Evolutionary conservation across 2,888 invertebrate species (phyloP).

Genomic region (Lithophane leautieri): DNA sequence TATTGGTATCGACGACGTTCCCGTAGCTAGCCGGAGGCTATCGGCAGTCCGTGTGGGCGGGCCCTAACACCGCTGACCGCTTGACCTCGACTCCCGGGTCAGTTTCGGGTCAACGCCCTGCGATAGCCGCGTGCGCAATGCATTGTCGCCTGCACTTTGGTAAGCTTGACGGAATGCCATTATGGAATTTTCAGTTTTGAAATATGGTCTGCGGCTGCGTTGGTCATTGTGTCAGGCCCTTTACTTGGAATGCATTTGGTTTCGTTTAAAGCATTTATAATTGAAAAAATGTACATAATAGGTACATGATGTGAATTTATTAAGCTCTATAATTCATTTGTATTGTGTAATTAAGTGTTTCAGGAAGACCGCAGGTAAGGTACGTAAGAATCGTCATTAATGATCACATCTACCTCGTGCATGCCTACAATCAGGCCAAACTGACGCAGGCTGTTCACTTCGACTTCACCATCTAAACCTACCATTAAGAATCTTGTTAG

Average conservation of each 20-base stretch:
- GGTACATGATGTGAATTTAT: not conserved
- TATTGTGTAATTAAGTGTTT: not conserved
- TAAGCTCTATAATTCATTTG: not conserved
- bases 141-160: conserved; percentile 81
- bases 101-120: conserved; percentile 84
- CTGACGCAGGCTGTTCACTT: conserved; percentile 3
- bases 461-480: not conserved
- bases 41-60: conserved; percentile 75
- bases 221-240: conserved; percentile 12
- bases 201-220: conserved; percentile 46
- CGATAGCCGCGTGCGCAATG: conserved; percentile 69
- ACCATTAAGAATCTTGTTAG: not conserved
- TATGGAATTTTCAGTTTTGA: conserved; percentile 71
- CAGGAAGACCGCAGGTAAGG: no score
- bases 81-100: conserved; percentile 85
- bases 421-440: not conserved
- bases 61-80: conserved; percentile 84
- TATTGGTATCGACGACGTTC: conserved; percentile 51
- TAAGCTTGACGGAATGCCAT: conserved; percentile 73
- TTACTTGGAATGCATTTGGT: not conserved
- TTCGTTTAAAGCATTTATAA: not conserved
- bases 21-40: conserved; percentile 70
- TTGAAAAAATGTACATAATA: not conserved
- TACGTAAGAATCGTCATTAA: not conserved
- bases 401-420: not conserved